Evolutionary conservation across 2,113 vertebrate species (phyloP).

Genomic region (Pleuronectes platessa): DNA sequence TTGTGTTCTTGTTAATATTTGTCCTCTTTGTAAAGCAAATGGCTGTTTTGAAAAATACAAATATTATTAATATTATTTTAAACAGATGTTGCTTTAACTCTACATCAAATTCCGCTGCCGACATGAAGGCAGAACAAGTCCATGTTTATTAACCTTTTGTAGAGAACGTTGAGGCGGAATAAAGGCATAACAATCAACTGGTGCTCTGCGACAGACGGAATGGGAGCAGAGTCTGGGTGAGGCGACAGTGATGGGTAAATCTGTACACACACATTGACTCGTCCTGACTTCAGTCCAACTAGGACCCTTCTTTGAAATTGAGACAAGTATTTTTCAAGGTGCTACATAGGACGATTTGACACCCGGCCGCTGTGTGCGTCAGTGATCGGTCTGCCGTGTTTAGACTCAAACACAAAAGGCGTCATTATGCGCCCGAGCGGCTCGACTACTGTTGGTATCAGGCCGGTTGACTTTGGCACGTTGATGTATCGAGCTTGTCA

Average conservation of each 20-base stretch:
- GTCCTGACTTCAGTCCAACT: conserved; percentile 14
- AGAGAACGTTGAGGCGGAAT: background rate
- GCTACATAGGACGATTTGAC: conserved; percentile 24
- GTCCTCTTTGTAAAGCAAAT: too few relatives aligned
- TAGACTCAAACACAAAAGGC: conserved; percentile 45
- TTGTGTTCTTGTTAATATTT: too few relatives aligned
- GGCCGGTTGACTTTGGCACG: conserved; percentile 29
- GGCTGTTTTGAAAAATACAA: too few relatives aligned
- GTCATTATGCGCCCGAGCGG: conserved; percentile 48
- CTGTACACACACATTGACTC: conserved; percentile 30
- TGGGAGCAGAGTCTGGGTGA: conserved; percentile 11
- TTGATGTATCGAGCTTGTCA: conserved; percentile 59
- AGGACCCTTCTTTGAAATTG: conserved; percentile 25
- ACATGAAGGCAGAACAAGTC: background rate
- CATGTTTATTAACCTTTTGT: background rate
- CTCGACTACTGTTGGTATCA: conserved; percentile 14
- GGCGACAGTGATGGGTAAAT: conserved; percentile 25
- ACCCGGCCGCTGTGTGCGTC: background rate
- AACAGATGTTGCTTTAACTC: too few relatives aligned
- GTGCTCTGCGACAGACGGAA: conserved; percentile 22
- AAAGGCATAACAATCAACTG: background rate
- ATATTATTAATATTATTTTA: too few relatives aligned
- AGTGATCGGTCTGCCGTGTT: conserved; percentile 9
- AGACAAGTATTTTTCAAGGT: conserved; percentile 23
- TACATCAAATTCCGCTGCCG: too few relatives aligned